These are phyloP conservation scores for Oscheius sp. DNA, from an alignment of 2,888 invertebrate species.

Conservation along the genomic window DNA sequence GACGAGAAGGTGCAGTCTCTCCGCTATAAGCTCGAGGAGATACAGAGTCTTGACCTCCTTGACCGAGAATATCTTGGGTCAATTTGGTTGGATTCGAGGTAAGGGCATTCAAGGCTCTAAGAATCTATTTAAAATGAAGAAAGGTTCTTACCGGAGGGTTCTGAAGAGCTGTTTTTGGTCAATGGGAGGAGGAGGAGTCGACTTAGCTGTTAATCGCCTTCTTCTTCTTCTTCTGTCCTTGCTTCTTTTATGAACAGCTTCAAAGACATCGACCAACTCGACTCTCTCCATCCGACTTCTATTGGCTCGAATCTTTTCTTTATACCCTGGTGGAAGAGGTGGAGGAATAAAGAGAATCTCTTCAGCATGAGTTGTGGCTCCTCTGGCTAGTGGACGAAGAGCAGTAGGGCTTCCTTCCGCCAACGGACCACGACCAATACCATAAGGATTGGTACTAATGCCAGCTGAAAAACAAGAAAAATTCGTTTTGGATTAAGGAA, in stretches of 20 bases:
- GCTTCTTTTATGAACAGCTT: background rate
- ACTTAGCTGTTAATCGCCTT: conserved; percentile 11
- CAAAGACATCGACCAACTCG: conserved; percentile 6
- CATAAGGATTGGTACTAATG: conserved; percentile 35
- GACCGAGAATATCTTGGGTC: conserved; percentile 9
- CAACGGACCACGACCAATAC: conserved; percentile 37
- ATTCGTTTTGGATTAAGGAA: background rate
- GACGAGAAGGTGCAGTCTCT: background rate
- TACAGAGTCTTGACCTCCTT: background rate
- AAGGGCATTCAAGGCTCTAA: conserved; percentile 11
- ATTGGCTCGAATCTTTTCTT: background rate
- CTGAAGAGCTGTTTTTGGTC: conserved; percentile 5
- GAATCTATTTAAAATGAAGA: background rate
- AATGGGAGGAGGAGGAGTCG: conserved; percentile 20
- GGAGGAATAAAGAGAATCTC: conserved; percentile 15
- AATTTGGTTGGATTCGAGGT: background rate
- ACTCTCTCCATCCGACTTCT: background rate
- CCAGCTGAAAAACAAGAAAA: conserved; percentile 37
- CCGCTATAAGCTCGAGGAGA: background rate
- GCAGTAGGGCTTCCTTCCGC: too few species aligned
- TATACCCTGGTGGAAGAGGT: background rate
- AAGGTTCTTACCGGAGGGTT: background rate
- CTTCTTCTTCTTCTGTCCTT: conserved; percentile 2
- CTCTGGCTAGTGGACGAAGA: conserved; percentile 4
- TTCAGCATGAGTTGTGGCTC: background rate